These are phyloP conservation scores for Drosophila pseudoananassae DNA, from an alignment of 1,140 invertebrate genomes.

Conservation along the genomic window DNA sequence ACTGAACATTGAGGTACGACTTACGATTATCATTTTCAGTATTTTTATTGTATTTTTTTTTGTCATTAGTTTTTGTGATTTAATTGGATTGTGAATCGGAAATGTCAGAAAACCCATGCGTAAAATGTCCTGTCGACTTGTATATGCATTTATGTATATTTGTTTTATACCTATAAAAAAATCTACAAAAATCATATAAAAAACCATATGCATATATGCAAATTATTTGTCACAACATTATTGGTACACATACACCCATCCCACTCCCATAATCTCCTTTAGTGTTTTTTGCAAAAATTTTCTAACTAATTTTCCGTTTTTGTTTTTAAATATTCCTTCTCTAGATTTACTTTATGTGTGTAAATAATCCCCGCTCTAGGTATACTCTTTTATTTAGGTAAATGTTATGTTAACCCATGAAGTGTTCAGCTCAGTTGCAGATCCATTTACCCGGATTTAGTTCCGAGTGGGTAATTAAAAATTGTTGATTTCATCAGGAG, in stretches of 20 bases:
- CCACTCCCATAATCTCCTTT: slow-evolving; percentile 14
- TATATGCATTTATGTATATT: slow-evolving; percentile 45
- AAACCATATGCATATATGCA: slow-evolving; percentile 58
- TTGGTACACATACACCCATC: slow-evolving; percentile 36
- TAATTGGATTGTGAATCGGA: slow-evolving; percentile 38
- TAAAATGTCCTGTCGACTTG: slow-evolving; percentile 34
- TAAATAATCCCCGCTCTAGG: slow-evolving; percentile 41
- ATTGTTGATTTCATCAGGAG: slow-evolving; percentile 48
- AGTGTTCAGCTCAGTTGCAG: slow-evolving; percentile 62
- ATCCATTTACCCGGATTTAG: slow-evolving; percentile 19
- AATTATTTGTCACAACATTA: slow-evolving; percentile 81
- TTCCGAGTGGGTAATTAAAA: slow-evolving; percentile 58
- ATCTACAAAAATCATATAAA: slow-evolving; percentile 53
- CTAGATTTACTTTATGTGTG: slow-evolving; percentile 14
- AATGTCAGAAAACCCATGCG: slow-evolving; percentile 37
- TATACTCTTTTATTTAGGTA: slow-evolving; percentile 54
- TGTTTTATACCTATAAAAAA: slow-evolving; percentile 51
- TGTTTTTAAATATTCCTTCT: slow-evolving; percentile 16
- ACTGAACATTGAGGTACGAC: slow-evolving; percentile 81
- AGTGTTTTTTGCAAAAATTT: slow-evolving; percentile 50
- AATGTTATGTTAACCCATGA: slow-evolving; percentile 76
- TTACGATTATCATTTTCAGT: slow-evolving; percentile 80
- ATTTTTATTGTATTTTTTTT: slow-evolving; percentile 56
- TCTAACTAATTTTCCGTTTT: slow-evolving; percentile 65
- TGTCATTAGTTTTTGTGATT: slow-evolving; percentile 48